Percentiles rank a stretch among this genome's conserved stretches.
Evolutionary conservation across 2,888 invertebrate genomes (phyloP).

Genomic region (Heliconius aoede): DNA sequence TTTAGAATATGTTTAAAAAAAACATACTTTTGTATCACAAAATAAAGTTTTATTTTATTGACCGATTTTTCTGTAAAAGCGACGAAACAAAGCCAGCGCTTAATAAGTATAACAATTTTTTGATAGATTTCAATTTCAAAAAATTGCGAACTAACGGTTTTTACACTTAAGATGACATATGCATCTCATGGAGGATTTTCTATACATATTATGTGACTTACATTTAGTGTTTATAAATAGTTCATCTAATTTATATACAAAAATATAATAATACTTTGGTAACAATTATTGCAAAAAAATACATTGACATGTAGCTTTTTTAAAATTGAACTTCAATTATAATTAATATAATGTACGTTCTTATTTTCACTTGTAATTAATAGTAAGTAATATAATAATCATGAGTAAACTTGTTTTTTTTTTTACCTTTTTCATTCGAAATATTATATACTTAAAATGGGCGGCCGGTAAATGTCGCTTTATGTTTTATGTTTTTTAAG

Average conservation of each 20-base stretch:
- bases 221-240: neutral
- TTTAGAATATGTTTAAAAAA: no score
- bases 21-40: no score
- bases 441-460: neutral
- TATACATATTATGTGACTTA: neutral
- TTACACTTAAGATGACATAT: no score
- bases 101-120: no score
- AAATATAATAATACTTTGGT: neutral
- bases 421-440: neutral
- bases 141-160: no score
- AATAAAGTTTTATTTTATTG: no score
- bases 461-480: neutral
- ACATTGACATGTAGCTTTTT: constrained; percentile 19
- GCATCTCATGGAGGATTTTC: neutral
- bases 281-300: neutral
- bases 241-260: neutral
- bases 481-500: no score
- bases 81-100: no score
- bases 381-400: constrained; percentile 12
- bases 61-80: no score
- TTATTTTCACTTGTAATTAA: constrained; percentile 31
- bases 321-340: constrained; percentile 6
- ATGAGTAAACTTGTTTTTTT: constrained; percentile 11
- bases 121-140: no score
- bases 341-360: constrained; percentile 1